phyloP scores from a whole-genome alignment of 2,888 invertebrate genomes.

The Pimpla rufipes region DNA sequence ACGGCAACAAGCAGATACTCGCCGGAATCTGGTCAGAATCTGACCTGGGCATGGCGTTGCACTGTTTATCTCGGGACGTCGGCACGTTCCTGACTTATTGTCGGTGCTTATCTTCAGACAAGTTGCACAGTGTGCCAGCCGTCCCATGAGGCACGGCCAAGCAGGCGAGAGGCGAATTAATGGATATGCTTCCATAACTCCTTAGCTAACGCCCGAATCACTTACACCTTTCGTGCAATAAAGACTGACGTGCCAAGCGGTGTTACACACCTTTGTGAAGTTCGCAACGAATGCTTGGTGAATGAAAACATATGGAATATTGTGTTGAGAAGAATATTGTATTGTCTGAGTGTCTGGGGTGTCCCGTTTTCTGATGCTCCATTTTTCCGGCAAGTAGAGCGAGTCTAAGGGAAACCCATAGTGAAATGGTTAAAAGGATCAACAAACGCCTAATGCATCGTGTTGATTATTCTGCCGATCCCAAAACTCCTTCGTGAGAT shows the following conservation, averaged over 20 bases:
- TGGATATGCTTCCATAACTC: conserved; percentile 9
- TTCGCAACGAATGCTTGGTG: too few relatives aligned
- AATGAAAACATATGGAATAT: too few relatives aligned
- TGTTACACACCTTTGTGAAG: neutral
- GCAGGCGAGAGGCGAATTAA: neutral
- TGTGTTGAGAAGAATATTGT: too few relatives aligned
- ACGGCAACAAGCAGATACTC: neutral
- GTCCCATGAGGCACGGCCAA: neutral
- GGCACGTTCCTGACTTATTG: conserved; percentile 53
- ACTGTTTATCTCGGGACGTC: conserved; percentile 40
- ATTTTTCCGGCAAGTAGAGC: too few relatives aligned
- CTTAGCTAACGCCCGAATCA: neutral
- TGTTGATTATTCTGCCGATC: too few relatives aligned
- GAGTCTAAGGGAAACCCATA: too few relatives aligned
- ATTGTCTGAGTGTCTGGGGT: too few relatives aligned
- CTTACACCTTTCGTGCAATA: neutral
- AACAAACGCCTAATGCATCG: too few relatives aligned
- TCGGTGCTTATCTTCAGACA: conserved; percentile 45
- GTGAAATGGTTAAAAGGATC: too few relatives aligned
- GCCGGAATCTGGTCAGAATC: neutral
- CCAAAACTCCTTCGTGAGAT: too few relatives aligned
- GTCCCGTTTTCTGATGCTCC: too few relatives aligned
- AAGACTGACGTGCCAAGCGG: neutral
- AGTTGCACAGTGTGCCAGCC: neutral
- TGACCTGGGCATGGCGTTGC: conserved; percentile 5